Base-by-base conservation (phyloP, 2,888 invertebrate genomes). In the Cerastoderma edule region DNA sequence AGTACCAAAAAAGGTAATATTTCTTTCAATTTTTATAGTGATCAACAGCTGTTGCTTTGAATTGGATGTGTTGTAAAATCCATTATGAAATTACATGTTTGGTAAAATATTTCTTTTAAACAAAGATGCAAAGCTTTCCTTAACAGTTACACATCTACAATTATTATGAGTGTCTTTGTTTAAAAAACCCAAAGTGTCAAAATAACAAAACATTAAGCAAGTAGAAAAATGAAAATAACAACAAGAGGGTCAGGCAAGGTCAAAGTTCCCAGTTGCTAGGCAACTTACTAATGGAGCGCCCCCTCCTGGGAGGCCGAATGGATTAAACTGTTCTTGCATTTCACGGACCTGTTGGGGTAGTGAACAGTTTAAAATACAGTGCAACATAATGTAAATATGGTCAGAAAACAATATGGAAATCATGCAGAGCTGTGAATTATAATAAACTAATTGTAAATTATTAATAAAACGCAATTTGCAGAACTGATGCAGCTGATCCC, bases 281-380 rank as follows among this genome's bases (percentile, higher is more conserved):
- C 75, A 80, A 80, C 80, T 80, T 80, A 80, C 81, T 65, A 27
- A 56, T 44, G 81, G 81, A 16, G 81, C 81, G 63, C 81, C 81
- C 13, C 81, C 78, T 60, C 81, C 81, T 44, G 78, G 78, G n/a
- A 57, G 70, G n/a, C 78, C 78, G 56, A 60, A 81, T 0, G 81
- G 81, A 28, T 76, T 22, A 46, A 73, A 81, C 30, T 72, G 69
- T n/a, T 57, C 66, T 67, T 78, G 78, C 73, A 81, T 72, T 65
- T 78, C 63, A 53, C 73, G 70, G 50, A 81, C 57, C 81, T 81
- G 74, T 50, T 46, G 30, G 13, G 33, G n/a, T 33, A 57, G 10
- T 57, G 33, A 33, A 57, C 32, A 39, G n/a, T n/a, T n/a, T n/a
- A n/a, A n/a, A n/a, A n/a, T n/a, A n/a, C n/a, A n/a, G n/a, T n/a